Conservation (phyloP, 2,888 invertebrate species). For the Caenorhabditis panamensis region DNA sequence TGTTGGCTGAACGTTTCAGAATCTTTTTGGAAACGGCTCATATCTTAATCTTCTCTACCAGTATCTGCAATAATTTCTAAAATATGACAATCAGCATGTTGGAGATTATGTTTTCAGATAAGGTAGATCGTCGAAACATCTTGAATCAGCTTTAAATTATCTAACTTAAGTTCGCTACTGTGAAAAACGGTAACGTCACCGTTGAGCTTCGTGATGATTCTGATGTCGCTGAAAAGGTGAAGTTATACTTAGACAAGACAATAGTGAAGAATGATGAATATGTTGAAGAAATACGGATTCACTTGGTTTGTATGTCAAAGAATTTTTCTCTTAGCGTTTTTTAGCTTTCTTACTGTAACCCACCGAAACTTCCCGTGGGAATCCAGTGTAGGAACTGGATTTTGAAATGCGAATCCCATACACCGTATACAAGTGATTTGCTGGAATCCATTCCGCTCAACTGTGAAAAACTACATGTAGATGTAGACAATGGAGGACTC, state of each 20-base stretch:
- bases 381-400: conserved; percentile 21
- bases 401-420: conserved; percentile 36
- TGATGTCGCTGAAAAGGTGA: conserved; percentile 11
- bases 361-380: neutral
- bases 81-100: neutral
- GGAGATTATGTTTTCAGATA: conserved; percentile 21
- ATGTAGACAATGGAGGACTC: conserved; percentile 14
- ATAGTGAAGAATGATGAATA: neutral
- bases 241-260: conserved; percentile 3
- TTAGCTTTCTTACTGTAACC: conserved; percentile 17
- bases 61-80: neutral
- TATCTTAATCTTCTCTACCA: neutral
- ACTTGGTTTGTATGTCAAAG: neutral
- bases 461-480: conserved; percentile 12
- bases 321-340: neutral
- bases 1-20: too few relatives aligned
- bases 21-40: too few relatives aligned
- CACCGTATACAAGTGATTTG: conserved; percentile 18
- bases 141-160: neutral
- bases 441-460: conserved; percentile 4
- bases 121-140: neutral
- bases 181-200: neutral
- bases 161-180: neutral
- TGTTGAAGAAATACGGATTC: neutral
- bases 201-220: conserved; percentile 10